Evolutionary conservation across 2,797 vertebrate species (phyloP).

Genomic region (Falco cherrug): DNA sequence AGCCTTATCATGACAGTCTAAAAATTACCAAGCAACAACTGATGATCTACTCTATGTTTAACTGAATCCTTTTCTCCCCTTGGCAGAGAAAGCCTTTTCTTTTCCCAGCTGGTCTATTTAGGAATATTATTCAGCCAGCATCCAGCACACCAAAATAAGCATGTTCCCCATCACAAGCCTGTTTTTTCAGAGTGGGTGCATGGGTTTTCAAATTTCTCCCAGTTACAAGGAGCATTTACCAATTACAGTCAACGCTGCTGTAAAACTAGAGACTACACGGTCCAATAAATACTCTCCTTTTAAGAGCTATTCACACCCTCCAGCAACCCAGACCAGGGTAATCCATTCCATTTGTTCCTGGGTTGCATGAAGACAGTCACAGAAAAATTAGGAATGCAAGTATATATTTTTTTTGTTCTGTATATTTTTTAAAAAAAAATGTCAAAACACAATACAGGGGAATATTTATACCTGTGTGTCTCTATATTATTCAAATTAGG

Average conservation of each 20-base stretch:
- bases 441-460: neutral
- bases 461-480: neutral
- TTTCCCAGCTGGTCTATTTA: neutral
- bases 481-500: neutral
- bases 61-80: neutral
- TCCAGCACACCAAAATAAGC: neutral
- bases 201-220: neutral
- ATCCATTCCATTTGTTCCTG: neutral
- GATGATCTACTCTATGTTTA: neutral
- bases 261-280: rapidly evolving
- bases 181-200: neutral
- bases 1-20: neutral
- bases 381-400: neutral
- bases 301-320: neutral
- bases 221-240: neutral
- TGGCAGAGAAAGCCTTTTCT: neutral
- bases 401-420: neutral
- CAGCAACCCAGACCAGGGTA: neutral
- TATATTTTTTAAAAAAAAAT: too few species aligned
- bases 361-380: neutral
- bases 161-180: neutral
- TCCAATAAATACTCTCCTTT: neutral
- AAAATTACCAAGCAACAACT: neutral
- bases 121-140: neutral
- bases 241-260: neutral